Base-by-base conservation (phyloP, 1,140 invertebrate genomes). In the Caenorhabditis remanei region DNA sequence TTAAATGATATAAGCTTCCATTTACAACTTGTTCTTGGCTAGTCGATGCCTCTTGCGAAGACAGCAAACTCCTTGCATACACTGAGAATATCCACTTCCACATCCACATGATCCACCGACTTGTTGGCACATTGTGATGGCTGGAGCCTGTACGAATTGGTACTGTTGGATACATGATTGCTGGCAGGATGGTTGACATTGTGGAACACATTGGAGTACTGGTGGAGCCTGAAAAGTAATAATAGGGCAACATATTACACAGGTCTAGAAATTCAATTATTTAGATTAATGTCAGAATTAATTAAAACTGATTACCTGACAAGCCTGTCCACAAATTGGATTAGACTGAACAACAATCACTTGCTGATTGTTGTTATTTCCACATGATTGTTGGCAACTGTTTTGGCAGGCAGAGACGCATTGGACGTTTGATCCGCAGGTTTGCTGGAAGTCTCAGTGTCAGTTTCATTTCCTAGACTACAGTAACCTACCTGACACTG, bases 41-140 rank as follows among this genome's bases (percentile, higher is more conserved):
- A 88, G 85, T 43, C 88, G 65, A 82, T 90, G 89, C 50, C 90
- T 48, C 63, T 86, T 88, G 43, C 90, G 85, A 41, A 90, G 84
- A 83, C 90, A 90, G 85, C 90, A 90, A 40, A 90, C 89, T 56
- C 90, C 90, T 82, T 88, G 87, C 83, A 88, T 87, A 40, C 67
- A 88, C 50, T 90, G 90, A n/a, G 89, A 86, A 63, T 90, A 90
- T 63, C 90, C 90, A 43, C 85, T 84, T 41, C 87, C 87, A 75
- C 90, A 90, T n/a, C 90, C 87, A 79, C 89, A 90, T 0, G 43
- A 55, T 32, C 46, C 41, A 40, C 55, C 58, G 40, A 84, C 82
- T 75, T 88, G 88, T n/a, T 85, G 85, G 84, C 90, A 90, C 84
- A 90, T 87, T 46, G 87, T 89, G 67, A 89, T 90, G 41, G 90